These are phyloP conservation scores for Eumacrocentrus americanus DNA, from an alignment of 2,888 invertebrate genomes.

Conservation along the genomic window DNA sequence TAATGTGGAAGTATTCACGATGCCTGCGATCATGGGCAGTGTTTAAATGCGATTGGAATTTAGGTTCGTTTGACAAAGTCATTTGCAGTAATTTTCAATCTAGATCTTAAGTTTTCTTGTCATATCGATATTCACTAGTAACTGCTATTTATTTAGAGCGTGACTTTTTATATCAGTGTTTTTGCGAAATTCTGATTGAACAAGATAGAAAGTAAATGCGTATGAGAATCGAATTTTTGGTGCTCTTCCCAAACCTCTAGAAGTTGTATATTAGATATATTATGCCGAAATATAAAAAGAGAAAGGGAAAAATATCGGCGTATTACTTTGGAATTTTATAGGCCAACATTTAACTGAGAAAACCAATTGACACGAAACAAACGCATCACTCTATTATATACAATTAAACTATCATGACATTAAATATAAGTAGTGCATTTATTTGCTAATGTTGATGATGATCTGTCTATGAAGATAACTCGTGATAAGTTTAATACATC, in stretches of 20 bases:
- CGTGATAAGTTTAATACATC: constrained; percentile 13
- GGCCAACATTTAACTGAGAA: background rate
- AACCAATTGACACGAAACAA: constrained; percentile 20
- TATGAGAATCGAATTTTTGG: constrained; percentile 24
- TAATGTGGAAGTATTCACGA: background rate
- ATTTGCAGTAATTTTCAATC: constrained; percentile 15
- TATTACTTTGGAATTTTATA: constrained; percentile 25
- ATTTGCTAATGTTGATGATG: constrained; percentile 35
- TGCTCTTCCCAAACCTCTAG: constrained; percentile 30
- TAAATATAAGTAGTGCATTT: constrained; percentile 47
- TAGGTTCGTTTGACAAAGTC: constrained; percentile 25
- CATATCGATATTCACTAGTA: background rate
- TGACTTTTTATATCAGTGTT: constrained; percentile 5
- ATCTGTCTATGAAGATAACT: constrained; percentile 6
- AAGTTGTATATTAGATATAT: too few relatives aligned
- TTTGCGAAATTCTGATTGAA: constrained; percentile 1
- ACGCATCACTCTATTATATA: constrained; percentile 34
- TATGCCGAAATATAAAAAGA: too few relatives aligned
- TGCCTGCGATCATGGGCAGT: too few relatives aligned
- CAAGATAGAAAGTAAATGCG: constrained; percentile 1
- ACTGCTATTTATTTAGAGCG: constrained; percentile 9
- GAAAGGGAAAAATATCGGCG: constrained; percentile 17
- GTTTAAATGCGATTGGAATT: constrained; percentile 21
- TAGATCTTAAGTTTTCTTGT: constrained; percentile 5
- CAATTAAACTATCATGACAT: constrained; percentile 28